These are phyloP conservation scores for Odontamblyopus lacepedii DNA, from an alignment of 2,797 vertebrate species.

Conservation along the genomic window DNA sequence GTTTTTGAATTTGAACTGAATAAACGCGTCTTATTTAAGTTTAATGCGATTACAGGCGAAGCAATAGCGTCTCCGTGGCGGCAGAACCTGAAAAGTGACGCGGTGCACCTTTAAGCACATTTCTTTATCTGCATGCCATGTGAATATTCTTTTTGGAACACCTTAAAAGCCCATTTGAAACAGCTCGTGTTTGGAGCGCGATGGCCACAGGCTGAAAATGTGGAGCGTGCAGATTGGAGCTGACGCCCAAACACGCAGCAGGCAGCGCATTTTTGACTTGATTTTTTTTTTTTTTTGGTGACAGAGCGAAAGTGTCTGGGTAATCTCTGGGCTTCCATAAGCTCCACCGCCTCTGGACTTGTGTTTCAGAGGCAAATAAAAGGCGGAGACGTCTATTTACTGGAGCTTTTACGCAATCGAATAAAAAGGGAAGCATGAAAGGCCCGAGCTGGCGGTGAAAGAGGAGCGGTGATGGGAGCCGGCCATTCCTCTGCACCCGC, in stretches of 20 bases:
- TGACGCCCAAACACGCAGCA: slow-evolving; percentile 51
- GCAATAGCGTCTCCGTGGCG: too few species aligned
- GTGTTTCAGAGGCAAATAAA: slow-evolving; percentile 61
- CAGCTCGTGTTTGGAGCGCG: slow-evolving; percentile 17
- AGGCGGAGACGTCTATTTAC: slow-evolving; percentile 53
- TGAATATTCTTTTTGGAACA: too few species aligned
- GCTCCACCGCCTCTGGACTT: slow-evolving; percentile 22
- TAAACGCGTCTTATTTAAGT: too few species aligned
- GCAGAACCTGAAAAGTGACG: too few species aligned
- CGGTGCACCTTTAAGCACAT: background rate
- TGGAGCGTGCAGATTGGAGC: slow-evolving; percentile 51
- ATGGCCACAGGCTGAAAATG: slow-evolving; percentile 34
- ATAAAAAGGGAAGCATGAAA: slow-evolving; percentile 69
- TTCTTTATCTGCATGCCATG: background rate
- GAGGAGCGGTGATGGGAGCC: slow-evolving; percentile 52
- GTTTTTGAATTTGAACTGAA: too few species aligned
- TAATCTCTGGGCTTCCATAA: slow-evolving; percentile 49
- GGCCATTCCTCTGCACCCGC: slow-evolving; percentile 37
- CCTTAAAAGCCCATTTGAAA: background rate
- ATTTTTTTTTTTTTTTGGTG: slow-evolving; percentile 17
- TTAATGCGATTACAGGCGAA: too few species aligned
- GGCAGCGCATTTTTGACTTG: background rate
- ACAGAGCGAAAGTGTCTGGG: slow-evolving; percentile 14
- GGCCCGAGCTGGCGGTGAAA: slow-evolving; percentile 52
- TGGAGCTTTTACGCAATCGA: slow-evolving; percentile 66